Conservation (phyloP, 2,113 vertebrate species). For the Hemicordylus capensis region DNA sequence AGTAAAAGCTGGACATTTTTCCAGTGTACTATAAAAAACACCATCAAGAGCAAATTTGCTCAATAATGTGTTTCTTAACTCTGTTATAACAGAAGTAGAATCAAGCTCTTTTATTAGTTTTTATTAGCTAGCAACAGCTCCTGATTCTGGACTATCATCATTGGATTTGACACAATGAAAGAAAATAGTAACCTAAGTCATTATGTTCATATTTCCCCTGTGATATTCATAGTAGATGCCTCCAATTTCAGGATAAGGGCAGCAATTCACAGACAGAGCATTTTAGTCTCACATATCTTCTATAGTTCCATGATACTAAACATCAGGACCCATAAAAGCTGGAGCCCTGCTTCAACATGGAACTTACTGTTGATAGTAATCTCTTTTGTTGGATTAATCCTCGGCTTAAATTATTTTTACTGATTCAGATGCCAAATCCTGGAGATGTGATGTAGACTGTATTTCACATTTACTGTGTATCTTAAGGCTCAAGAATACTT, state of each 20-base stretch:
- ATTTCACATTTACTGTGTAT: rapidly evolving
- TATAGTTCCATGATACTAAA: background rate
- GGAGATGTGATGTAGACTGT: background rate
- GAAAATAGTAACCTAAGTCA: background rate
- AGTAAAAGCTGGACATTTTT: constrained; percentile 48
- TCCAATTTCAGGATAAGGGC: constrained; percentile 39
- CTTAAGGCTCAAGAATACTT: background rate
- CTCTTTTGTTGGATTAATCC: background rate
- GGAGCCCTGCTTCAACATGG: background rate
- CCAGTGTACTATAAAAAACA: background rate
- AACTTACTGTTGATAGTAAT: background rate
- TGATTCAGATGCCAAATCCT: background rate
- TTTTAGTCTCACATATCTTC: constrained; percentile 6
- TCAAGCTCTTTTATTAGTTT: constrained; percentile 25
- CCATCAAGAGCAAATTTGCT: constrained; percentile 21
- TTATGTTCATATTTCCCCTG: constrained; percentile 6
- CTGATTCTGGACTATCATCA: background rate
- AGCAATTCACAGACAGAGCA: constrained; percentile 10
- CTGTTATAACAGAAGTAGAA: constrained; percentile 12
- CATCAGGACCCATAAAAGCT: background rate
- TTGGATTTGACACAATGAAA: background rate
- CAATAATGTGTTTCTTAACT: constrained; percentile 15
- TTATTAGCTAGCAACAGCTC: constrained; percentile 9
- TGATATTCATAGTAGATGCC: background rate
- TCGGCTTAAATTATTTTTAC: background rate